Percentiles rank a stretch among this genome's conserved stretches.
phyloP scores from a whole-genome alignment of 2,797 vertebrate genomes.

The Mico argentatus region DNA sequence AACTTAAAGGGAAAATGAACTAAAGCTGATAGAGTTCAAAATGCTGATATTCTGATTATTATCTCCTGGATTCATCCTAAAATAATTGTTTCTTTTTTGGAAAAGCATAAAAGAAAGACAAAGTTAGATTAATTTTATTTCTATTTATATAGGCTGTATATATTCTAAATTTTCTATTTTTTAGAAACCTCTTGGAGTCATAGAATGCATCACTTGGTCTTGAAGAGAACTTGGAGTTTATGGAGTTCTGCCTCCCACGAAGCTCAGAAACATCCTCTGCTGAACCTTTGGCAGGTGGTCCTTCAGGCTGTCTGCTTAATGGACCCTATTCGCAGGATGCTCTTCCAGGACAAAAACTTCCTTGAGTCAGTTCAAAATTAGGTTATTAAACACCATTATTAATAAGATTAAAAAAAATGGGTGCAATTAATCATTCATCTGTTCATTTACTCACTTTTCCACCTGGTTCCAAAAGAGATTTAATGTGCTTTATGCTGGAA shows the following conservation, averaged over 20 bases:
- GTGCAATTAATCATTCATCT: constrained; percentile 29
- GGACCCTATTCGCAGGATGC: neutral
- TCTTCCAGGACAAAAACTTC: neutral
- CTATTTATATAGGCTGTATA: neutral
- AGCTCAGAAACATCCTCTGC: neutral
- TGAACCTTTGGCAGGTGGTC: neutral
- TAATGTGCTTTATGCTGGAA: neutral
- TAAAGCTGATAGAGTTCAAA: constrained; percentile 37
- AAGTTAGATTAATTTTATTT: neutral
- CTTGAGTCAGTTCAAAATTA: neutral
- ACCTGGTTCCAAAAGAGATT: neutral
- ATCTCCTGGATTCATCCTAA: neutral
- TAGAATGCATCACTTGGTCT: neutral
- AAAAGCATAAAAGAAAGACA: constrained; percentile 10
- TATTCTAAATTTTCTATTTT: neutral
- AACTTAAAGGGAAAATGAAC: constrained; percentile 53
- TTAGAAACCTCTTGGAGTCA: neutral
- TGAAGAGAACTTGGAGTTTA: neutral
- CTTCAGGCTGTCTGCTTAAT: neutral
- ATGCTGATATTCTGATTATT: constrained; percentile 51
- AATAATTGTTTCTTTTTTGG: constrained; percentile 5
- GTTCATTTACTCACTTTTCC: neutral
- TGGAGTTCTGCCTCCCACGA: neutral
- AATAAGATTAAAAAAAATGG: constrained; percentile 3
- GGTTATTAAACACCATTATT: neutral